Percentiles rank a stretch among this genome's conserved stretches.
phyloP scores from a whole-genome alignment of 2,888 invertebrate species.

The Lycaena phlaeas region DNA sequence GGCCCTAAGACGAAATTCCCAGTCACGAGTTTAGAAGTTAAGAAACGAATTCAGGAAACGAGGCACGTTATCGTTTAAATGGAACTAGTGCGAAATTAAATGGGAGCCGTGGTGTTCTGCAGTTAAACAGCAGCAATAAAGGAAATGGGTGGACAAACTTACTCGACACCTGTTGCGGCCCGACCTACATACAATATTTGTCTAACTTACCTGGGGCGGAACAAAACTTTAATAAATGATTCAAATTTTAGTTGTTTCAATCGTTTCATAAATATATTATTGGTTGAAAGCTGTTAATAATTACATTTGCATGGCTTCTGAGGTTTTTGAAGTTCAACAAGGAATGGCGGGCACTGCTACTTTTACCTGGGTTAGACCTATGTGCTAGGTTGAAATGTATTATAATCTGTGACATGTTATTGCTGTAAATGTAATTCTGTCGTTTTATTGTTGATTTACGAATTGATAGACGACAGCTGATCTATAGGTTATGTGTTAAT shows the following conservation, averaged over 20 bases:
- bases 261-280: no score
- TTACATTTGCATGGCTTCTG: no score
- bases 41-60: constrained; percentile 15
- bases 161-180: constrained; percentile 22
- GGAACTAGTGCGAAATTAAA: constrained; percentile 14
- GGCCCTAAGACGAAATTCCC: not conserved
- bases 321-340: no score
- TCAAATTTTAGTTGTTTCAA: not conserved
- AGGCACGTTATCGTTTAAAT: constrained; percentile 15
- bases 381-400: no score
- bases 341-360: no score
- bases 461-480: no score
- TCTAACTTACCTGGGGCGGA: constrained; percentile 10
- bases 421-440: no score
- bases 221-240: not conserved
- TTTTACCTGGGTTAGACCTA: no score
- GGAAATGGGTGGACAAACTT: constrained; percentile 18
- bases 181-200: constrained; percentile 15
- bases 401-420: no score
- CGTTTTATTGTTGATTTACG: no score
- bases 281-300: no score
- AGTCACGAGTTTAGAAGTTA: constrained; percentile 7
- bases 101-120: constrained; percentile 11
- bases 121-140: constrained; percentile 16
- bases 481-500: no score